Evolutionary conservation across 2,113 vertebrate species (phyloP), one percentile per base, ranked within the genome.

Genomic region (Reinhardtius hippoglossoides): DNA sequence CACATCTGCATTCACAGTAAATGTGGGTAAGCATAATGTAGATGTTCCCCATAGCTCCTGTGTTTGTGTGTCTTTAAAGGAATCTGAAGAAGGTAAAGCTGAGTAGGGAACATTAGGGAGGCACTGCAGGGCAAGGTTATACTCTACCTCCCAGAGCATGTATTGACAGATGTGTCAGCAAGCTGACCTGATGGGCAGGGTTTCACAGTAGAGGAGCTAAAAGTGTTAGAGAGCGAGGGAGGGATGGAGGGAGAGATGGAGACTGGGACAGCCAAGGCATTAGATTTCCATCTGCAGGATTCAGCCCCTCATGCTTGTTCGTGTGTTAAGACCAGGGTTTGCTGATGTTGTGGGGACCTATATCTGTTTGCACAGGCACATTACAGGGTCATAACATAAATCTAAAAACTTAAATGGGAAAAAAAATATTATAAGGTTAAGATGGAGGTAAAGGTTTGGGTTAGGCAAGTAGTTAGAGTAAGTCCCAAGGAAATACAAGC

Each of bases 101-200:
- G 69, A 71, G 44, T 5, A 55, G 66, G 56, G 75, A 76, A 72
- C 72, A 85, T 80, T 63, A 67, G 42, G 44, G 82, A 76, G 40
- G 63, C 21, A 68, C 66, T 18, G 59, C 62, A 69, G 60, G 71
- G 67, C 78, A 83, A 81, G 81, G 84, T 82, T 88, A 83, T 55
- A 56, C 67, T 72, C 70, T 27, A 31, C 70, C 74, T 79, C 74
- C 59, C 24, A 52, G 67, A 67, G 81, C 54, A 67, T 14, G 12
- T 88, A 90, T 87, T 82, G 92, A 91, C 78, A 84, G 81, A 85
- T 87, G 74, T 88, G 89, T 92, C 87, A 87, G 85, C 86, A 78
- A 56, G 66, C 74, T 70, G 74, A 83, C 59, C 83, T 76, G 80
- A 84, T 82, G 75, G 80, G 71, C 69, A 71, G 59, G 66, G 63